Base-by-base conservation (phyloP, 2,797 vertebrate species). In the Paratrypauchen microcephalus region DNA sequence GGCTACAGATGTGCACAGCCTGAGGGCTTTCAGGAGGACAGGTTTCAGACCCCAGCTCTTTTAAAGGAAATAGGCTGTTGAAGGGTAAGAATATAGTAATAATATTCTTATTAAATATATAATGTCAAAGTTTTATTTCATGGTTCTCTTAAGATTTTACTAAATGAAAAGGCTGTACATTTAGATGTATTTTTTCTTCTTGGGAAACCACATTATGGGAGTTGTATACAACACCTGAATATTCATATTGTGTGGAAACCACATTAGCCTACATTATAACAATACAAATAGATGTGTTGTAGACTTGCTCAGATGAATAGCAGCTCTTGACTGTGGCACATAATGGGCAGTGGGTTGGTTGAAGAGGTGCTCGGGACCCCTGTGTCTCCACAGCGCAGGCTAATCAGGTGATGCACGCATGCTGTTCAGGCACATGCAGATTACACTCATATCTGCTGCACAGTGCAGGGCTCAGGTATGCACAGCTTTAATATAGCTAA, bases 401-500 rank as follows among this genome's bases (percentile, higher is more conserved):
- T 36, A 83, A 84, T 86, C 83, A 82, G 76, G 62, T 61, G 78
- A 81, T 79, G 78, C 73, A 67, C 70, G 68, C 77, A 60, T 70
- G 75, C 70, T 74, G 81, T 79, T 81, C 68, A 85, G 77, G 73
- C 82, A 72, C 76, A 73, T 82, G 80, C 73, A 83, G 76, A 85
- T 87, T 78, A 72, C 61, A 28, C 60, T 81, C 56, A 75, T 78
- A 84, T 82, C 65, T 73, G 77, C 73, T 67, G n/a, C 75, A 83
- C 58, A 74, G 78, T 81, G 82, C 76, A 75, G 54, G 77, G 62
- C 83, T 85, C 88, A 86, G 80, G 85, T 90, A 87, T 82, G 73
- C 77, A 85, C 85, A 83, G 75, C 76, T 90, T 88, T 88, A 86
- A 88, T 91, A 86, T 83, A 80, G 68, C 80, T 32, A 86, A 91